phyloP scores from a whole-genome alignment of 2,797 vertebrate species.

The Darevskia mixta region DNA sequence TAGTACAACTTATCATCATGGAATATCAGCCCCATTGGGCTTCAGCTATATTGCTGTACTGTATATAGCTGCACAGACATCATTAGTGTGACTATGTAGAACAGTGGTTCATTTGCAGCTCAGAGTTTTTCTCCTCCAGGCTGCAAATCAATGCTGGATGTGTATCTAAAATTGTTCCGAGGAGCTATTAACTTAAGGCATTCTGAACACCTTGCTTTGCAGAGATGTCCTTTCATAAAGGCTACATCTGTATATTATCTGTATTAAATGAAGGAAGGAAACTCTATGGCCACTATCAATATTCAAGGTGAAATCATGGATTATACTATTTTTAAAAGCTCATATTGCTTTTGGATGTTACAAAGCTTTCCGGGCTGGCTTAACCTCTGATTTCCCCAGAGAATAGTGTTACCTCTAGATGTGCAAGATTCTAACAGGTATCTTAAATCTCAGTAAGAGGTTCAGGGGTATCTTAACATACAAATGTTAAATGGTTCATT shows the following conservation, averaged over 20 bases:
- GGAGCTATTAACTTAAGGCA: slow-evolving; percentile 28
- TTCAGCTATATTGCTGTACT: background rate
- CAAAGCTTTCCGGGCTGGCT: background rate
- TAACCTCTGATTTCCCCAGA: background rate
- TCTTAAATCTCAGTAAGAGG: background rate
- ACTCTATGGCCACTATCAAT: background rate
- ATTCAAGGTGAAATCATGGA: slow-evolving; percentile 9
- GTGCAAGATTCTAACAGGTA: background rate
- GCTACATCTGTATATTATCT: background rate
- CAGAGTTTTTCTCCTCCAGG: background rate
- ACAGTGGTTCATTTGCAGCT: slow-evolving; percentile 17
- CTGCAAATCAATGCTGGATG: slow-evolving; percentile 19
- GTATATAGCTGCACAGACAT: slow-evolving; percentile 22
- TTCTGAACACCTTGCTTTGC: slow-evolving; percentile 1
- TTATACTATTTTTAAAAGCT: background rate
- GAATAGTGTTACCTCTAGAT: background rate
- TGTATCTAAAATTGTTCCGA: slow-evolving; percentile 25
- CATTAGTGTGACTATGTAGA: slow-evolving; percentile 26
- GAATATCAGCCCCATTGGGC: slow-evolving; percentile 20
- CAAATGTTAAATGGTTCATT: background rate
- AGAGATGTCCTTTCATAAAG: slow-evolving; percentile 12
- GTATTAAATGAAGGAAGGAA: background rate
- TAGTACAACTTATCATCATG: slow-evolving; percentile 22
- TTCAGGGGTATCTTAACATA: background rate
- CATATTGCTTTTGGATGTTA: background rate